Percentiles rank a stretch among this genome's conserved stretches.
phyloP scores from a whole-genome alignment of 2,797 vertebrate genomes.

The Tadarida brasiliensis region DNA sequence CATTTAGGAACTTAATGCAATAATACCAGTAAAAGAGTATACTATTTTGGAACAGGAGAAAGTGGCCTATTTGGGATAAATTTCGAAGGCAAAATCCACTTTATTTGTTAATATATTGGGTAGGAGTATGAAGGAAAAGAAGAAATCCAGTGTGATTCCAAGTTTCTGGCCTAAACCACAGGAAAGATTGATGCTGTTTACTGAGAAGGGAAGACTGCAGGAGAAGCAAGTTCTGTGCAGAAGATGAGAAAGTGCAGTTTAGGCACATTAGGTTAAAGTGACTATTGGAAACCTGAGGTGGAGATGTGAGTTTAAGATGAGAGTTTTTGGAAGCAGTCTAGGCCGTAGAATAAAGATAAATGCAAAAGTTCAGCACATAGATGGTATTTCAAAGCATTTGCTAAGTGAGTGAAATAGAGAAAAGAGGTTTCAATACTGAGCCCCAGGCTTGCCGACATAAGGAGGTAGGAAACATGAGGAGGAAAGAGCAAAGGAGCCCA shows the following conservation, averaged over 20 bases:
- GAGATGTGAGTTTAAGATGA: not conserved
- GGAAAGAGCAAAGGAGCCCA: not conserved
- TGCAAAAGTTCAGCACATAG: not conserved
- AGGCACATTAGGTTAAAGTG: not conserved
- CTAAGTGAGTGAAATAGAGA: not conserved
- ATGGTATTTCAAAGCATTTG: not conserved
- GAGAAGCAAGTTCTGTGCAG: not conserved
- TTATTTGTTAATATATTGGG: not conserved
- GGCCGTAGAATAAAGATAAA: conserved; percentile 12
- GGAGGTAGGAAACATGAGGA: not conserved
- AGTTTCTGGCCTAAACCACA: not conserved
- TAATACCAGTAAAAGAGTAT: not conserved
- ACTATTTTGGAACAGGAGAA: conserved; percentile 4
- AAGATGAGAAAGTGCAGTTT: not conserved
- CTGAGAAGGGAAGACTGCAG: not conserved
- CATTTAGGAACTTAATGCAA: not conserved
- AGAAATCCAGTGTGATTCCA: not conserved
- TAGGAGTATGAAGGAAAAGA: not conserved
- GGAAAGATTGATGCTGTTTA: not conserved
- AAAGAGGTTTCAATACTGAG: not conserved
- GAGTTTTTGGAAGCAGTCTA: not conserved
- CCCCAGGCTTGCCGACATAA: not conserved
- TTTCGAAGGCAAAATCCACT: not conserved
- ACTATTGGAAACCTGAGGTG: not conserved
- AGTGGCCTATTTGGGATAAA: not conserved